Evolutionary conservation across 2,888 invertebrate species (phyloP), one percentile per base, ranked within the genome.

Genomic region (Alloplasta piceator): DNA sequence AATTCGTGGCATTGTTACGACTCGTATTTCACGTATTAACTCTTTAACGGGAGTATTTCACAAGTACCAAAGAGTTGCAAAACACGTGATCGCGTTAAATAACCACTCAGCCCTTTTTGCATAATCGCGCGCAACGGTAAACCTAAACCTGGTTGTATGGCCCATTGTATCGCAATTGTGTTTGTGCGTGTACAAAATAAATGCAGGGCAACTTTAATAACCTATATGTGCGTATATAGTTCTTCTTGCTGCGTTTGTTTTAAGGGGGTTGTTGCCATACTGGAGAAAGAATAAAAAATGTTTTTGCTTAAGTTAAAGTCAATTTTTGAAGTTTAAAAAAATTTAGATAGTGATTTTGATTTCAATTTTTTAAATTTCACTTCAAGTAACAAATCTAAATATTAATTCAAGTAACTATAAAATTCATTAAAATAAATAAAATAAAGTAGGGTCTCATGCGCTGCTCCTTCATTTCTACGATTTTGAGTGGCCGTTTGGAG

Each of bases 41-140:
- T 74, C 41, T 48, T 50, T 14, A 48, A 26, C 61, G 39, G 58
- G 7, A 6, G 50, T 26, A 41, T 60, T 56, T 50, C 50, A 56
- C 56, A 48, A 43, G 46, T 48, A 36, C 66, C 12, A 48, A 60
- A 46, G 43, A 50, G 39, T 50, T 55, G 43, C 36, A 48, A 38
- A 52, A 52, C 68, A 79, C 48, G 52, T 66, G 70, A 67, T 6
- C 52, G 71, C 56, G 61, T 76, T 66, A 61, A 75, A 67, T 55
- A 76, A 41, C 58, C 68, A 60, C 58, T 43, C 4, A 5, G 50
- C 10, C 68, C 70, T 73, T 26, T 48, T 63, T n/a, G 52, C 61
- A 66, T 58, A 73, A 12, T 73, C 48, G 63, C 52, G 58, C 14
- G 64, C 68, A 77, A 81, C 77, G 77, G 80, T 77, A 68, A 73